phyloP scores from a whole-genome alignment of 1,140 invertebrate genomes.

The Linepithema humile region DNA sequence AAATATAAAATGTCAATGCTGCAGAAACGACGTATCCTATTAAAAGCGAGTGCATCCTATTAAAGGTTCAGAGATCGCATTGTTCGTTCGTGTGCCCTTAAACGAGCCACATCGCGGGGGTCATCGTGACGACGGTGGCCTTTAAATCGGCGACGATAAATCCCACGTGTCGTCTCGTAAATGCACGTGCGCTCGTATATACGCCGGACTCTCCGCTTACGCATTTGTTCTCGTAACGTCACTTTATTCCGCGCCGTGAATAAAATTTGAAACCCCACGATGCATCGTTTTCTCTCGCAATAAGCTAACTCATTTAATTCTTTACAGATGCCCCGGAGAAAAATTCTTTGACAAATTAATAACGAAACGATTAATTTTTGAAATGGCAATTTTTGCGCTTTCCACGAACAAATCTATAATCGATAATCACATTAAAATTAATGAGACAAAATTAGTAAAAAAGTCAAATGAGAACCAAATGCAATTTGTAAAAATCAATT shows the following conservation, averaged over 20 bases:
- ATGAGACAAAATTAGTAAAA: no score
- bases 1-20: slow-evolving; percentile 79
- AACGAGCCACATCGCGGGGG: slow-evolving; percentile 63
- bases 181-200: neutral
- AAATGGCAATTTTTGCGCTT: no score
- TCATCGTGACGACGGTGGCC: slow-evolving; percentile 78
- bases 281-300: neutral
- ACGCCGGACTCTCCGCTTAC: neutral
- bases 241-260: neutral
- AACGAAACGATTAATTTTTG: no score
- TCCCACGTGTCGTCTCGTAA: slow-evolving; percentile 14
- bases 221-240: slow-evolving; percentile 3
- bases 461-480: no score
- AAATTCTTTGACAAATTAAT: no score
- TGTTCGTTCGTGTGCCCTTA: slow-evolving; percentile 70
- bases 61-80: slow-evolving; percentile 79
- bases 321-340: no score
- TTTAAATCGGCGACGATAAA: slow-evolving; percentile 74
- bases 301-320: no score
- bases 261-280: neutral
- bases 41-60: slow-evolving; percentile 79
- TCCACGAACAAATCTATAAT: no score
- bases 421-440: no score
- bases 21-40: slow-evolving; percentile 59
- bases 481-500: no score